Base-by-base conservation (phyloP, 2,113 vertebrate species). In the Anguilla rostrata region DNA sequence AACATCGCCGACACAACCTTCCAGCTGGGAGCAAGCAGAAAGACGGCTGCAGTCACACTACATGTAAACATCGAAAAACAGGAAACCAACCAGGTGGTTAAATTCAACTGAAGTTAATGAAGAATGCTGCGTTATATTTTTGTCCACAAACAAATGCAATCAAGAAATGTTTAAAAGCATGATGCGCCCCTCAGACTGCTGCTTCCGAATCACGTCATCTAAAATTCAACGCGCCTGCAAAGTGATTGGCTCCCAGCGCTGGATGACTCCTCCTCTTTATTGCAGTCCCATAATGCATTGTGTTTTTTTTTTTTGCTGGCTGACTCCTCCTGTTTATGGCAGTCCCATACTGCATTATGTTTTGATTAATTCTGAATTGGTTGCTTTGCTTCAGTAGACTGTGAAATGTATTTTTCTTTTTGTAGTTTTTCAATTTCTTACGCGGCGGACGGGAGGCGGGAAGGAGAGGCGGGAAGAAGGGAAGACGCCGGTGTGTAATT, bases 351-450 rank as follows among this genome's bases (percentile, higher is more conserved):
- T 84, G 57, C 84, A 84, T 87, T 87, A 87, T 84, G 86, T 87
- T 87, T 84, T 84, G 83, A 87, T 87, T 84, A 80, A 84, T 87
- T 84, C 60, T 84, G 81, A 84, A 87, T 84, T 81, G 78, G 40
- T 79, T 84, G 83, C 83, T 78, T 60, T 84, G 86, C 83, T 84
- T 87, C 86, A 81, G 83, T 87, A 84, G 86, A 71, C 75, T 87
- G 86, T 87, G 86, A 87, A 87, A 87, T 87, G 78, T 87, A 87
- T 84, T 84, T 83, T 87, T 81, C 78, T 84, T 87, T 84, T 87
- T 81, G 14, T 78, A 53, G 75, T 83, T 82, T 87, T 83, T 60
- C 40, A 81, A 53, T 87, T 87, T 60, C 83, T 84, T 57, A 39
- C 34, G 84, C 43, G 63, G 83, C 39, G 22, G 12, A 84, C 63